Percentiles rank a stretch among this genome's conserved stretches.
phyloP scores from a whole-genome alignment of 2,113 vertebrate genomes.

The Polyodon spathula region DNA sequence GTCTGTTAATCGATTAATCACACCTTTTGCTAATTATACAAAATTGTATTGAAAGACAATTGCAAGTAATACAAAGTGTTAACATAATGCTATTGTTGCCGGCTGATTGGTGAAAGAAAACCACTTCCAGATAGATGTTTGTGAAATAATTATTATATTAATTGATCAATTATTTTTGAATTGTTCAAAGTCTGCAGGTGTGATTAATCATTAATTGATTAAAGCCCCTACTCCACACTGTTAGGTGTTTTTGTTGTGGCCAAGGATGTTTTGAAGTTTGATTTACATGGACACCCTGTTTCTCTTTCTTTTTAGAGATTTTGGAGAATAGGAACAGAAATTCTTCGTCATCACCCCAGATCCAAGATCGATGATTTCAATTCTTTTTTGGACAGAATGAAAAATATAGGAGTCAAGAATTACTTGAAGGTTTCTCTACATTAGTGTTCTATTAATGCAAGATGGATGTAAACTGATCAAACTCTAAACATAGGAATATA shows the following conservation, averaged over 20 bases:
- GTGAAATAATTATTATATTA: too few relatives aligned
- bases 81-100: too few relatives aligned
- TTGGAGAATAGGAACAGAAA: slow-evolving; percentile 76
- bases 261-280: background rate
- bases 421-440: slow-evolving; percentile 65
- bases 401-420: slow-evolving; percentile 65
- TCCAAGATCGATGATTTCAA: slow-evolving; percentile 62
- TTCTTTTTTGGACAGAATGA: slow-evolving; percentile 73
- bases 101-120: too few relatives aligned
- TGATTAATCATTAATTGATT: too few relatives aligned
- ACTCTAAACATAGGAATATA: background rate
- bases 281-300: background rate
- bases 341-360: slow-evolving; percentile 70
- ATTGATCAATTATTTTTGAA: background rate
- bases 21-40: too few relatives aligned
- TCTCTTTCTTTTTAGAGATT: slow-evolving; percentile 48
- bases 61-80: too few relatives aligned
- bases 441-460: background rate
- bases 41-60: too few relatives aligned
- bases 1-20: too few relatives aligned
- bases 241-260: background rate
- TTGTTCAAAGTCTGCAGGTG: background rate
- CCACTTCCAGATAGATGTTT: too few relatives aligned
- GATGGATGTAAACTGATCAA: background rate
- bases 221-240: background rate